Evolutionary conservation across 2,113 vertebrate genomes (phyloP).

Genomic region (Vimba vimba): DNA sequence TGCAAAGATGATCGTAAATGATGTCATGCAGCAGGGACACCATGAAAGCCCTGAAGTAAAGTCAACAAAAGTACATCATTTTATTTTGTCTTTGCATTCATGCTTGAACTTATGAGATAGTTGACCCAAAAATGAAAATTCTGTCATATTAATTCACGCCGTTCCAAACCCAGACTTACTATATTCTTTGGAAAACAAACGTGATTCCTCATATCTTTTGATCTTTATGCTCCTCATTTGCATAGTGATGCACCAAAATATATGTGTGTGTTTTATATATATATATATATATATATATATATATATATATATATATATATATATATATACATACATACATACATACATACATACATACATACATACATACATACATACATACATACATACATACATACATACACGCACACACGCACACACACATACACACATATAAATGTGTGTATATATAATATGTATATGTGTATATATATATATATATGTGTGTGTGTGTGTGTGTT

Average conservation of each 20-base stretch:
- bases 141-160: background rate
- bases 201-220: background rate
- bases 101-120: background rate
- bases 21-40: conserved; percentile 93
- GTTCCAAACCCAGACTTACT: background rate
- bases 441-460: too few species aligned
- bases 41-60: conserved; percentile 80
- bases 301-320: too few species aligned
- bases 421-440: too few species aligned
- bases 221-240: background rate
- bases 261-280: fast-evolving
- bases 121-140: background rate
- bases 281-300: too few species aligned
- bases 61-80: conserved; percentile 81
- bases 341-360: too few species aligned
- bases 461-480: too few species aligned
- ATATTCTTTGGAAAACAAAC: background rate
- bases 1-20: conserved; percentile 98
- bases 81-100: background rate
- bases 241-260: background rate
- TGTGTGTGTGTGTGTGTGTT: too few species aligned
- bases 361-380: too few species aligned
- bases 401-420: too few species aligned
- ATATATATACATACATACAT: too few species aligned
- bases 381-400: too few species aligned